These are phyloP conservation scores for Labeo calbasu DNA, from an alignment of 2,797 vertebrate genomes.

Conservation along the genomic window DNA sequence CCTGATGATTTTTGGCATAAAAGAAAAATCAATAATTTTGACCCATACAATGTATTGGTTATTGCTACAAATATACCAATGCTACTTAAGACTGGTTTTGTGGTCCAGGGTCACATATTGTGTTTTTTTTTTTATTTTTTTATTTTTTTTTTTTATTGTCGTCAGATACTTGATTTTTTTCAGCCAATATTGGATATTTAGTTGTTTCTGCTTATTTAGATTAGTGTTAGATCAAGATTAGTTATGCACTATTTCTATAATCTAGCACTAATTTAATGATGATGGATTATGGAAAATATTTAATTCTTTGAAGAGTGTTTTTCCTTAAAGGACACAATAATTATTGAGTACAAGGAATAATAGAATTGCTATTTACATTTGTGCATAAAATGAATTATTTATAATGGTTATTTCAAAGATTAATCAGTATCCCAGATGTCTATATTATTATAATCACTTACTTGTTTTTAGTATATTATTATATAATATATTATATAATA, in stretches of 20 bases:
- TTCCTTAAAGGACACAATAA: background rate
- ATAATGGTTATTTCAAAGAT: background rate
- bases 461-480: background rate
- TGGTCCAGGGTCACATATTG: no score
- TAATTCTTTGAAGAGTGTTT: background rate
- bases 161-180: background rate
- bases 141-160: no score
- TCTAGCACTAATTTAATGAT: background rate
- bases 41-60: no score
- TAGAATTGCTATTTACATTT: background rate
- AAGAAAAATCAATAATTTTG: no score
- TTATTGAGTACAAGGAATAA: background rate
- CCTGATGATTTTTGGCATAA: no score
- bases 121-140: background rate
- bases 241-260: background rate
- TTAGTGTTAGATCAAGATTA: background rate
- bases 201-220: background rate
- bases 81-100: no score
- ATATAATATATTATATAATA: background rate
- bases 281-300: background rate
- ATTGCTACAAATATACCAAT: no score
- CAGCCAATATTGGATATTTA: background rate
- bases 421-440: background rate
- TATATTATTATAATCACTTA: background rate
- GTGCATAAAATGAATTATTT: background rate